Base-by-base conservation (phyloP, 2,797 vertebrate genomes). In the Cyclopterus lumpus region DNA sequence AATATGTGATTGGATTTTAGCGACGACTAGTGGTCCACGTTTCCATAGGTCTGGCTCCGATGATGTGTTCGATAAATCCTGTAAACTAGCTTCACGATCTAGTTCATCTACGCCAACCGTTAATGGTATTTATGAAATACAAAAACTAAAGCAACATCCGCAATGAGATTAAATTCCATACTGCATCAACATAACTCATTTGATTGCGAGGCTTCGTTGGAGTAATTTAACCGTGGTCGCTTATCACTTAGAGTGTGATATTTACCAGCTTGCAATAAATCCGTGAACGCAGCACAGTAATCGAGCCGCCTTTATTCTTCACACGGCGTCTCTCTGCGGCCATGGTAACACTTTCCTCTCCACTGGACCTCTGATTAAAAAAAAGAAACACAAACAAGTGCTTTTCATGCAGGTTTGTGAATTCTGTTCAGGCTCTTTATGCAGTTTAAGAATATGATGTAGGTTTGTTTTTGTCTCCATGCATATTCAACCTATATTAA, bases 271-370 rank as follows among this genome's bases (percentile, higher is more conserved):
- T 67, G 1, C 16, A 8, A 12, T 4, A 0, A 4, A 67, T 46
- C 34, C 8, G 0, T 84, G 82, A 93, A 91, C 0, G 84, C 85
- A 88, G 10, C 92, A 54, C 48, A 12, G 30, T 20, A 11, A 65
- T 62, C 64, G 9, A 49, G 38, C 62, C 1, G 53, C 80, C 59
- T 71, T 86, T 86, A 86, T 90, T 87, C 90, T 1, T 80, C 67
- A 62, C 86, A 54, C 87, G 67, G 94, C 94, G 94, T 95, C 92
- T 88, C 51, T 92, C 77, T 16, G 95, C 94, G 90, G 87, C 95
- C 94, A 95, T 95, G 94, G 95, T 89, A 95, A 96, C 94, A 91
- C 71, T 67, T 14, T n/a, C 6, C 54, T 70, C 75, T 65, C 34
- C n/a, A 71, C 78, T 20, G 72, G 75, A 86, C 74, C 57, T 26